Percentiles rank a stretch among this genome's conserved stretches.
Conservation (phyloP, 1,140 invertebrate species). For the Monochamus saltuarius region DNA sequence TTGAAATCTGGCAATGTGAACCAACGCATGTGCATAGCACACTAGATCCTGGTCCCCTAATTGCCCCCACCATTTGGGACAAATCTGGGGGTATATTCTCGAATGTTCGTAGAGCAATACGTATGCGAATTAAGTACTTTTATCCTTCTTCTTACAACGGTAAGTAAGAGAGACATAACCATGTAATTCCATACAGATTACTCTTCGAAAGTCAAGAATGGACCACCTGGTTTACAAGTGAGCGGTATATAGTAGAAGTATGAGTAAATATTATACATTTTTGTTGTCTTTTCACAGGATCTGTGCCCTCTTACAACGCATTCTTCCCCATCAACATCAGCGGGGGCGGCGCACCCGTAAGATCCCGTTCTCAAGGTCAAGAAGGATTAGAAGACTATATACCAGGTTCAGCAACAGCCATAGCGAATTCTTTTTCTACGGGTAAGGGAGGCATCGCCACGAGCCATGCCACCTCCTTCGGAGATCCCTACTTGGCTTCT, state of each 20-base stretch:
- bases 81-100: too few relatives aligned
- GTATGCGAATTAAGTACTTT: too few relatives aligned
- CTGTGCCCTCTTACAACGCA: conserved; percentile 52
- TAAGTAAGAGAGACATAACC: too few relatives aligned
- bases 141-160: too few relatives aligned
- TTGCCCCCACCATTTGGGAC: too few relatives aligned
- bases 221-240: too few relatives aligned
- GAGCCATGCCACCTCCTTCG: conserved; percentile 69
- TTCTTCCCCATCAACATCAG: conserved; percentile 66
- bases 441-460: conserved; percentile 61
- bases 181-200: too few relatives aligned
- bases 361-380: conserved; percentile 41
- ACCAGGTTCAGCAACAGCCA: conserved; percentile 64
- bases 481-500: conserved; percentile 51
- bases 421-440: conserved; percentile 33
- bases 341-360: conserved; percentile 50
- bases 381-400: conserved; percentile 59
- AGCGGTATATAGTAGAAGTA: background rate
- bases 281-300: conserved; percentile 9
- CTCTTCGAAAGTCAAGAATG: too few relatives aligned
- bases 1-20: too few relatives aligned
- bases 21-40: too few relatives aligned
- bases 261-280: background rate
- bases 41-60: too few relatives aligned
- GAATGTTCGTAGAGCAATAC: too few relatives aligned